These are phyloP conservation scores for Drosophila seclusa DNA, from an alignment of 2,888 invertebrate species.

Conservation along the genomic window DNA sequence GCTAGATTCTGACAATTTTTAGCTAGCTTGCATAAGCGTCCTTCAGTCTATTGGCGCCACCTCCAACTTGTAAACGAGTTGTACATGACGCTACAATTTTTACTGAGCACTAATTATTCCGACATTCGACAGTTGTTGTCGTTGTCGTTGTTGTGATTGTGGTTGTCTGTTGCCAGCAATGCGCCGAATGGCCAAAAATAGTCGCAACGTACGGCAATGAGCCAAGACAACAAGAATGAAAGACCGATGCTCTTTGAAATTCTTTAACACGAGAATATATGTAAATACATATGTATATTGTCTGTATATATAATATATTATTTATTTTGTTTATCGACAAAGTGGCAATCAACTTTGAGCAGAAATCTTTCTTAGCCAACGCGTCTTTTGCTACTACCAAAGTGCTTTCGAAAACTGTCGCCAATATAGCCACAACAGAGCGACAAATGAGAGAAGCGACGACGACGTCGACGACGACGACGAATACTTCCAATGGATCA, in stretches of 20 bases:
- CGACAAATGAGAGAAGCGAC: conserved; percentile 53
- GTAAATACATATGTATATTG: conserved; percentile 14
- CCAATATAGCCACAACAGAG: conserved; percentile 33
- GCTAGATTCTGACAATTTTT: conserved; percentile 1
- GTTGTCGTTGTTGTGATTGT: not conserved
- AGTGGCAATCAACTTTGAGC: conserved; percentile 27
- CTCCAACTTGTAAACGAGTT: conserved; percentile 73
- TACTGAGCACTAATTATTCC: conserved; percentile 33
- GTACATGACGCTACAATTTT: conserved; percentile 64
- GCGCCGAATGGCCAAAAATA: conserved; percentile 70
- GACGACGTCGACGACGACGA: not conserved
- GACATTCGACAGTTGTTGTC: conserved; percentile 5
- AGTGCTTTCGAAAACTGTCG: conserved; percentile 46
- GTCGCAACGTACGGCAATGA: conserved; percentile 71
- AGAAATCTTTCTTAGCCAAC: conserved; percentile 50
- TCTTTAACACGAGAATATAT: conserved; percentile 6
- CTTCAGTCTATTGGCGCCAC: conserved; percentile 44
- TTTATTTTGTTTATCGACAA: conserved; percentile 41
- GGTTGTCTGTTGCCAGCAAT: conserved; percentile 34
- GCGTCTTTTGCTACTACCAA: conserved; percentile 69
- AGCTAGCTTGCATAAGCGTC: conserved; percentile 58
- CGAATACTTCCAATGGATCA: conserved; percentile 64
- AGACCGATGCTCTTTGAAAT: conserved; percentile 10
- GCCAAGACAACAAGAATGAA: conserved; percentile 60
- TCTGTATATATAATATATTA: conserved; percentile 41